Evolutionary conservation across 2,113 vertebrate genomes (phyloP).

Genomic region (Recurvirostra avosetta): DNA sequence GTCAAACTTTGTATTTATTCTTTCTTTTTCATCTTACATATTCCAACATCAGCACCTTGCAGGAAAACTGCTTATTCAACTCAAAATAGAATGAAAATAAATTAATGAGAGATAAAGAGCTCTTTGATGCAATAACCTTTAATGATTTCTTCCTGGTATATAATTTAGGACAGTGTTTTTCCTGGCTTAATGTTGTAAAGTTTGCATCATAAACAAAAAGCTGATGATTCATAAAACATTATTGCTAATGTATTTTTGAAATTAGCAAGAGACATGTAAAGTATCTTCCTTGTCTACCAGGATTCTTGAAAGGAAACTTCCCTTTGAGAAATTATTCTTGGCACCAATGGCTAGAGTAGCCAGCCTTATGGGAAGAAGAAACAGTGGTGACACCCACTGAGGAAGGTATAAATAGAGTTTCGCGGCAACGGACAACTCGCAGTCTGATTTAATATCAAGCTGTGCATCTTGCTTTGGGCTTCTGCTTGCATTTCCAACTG

Average conservation of each 20-base stretch:
- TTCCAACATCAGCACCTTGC: conserved; percentile 29
- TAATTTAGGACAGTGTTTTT: conserved; percentile 67
- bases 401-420: conserved; percentile 66
- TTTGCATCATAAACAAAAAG: conserved; percentile 64
- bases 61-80: conserved; percentile 53
- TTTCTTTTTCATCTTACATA: conserved; percentile 37
- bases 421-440: neutral
- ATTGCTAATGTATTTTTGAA: conserved; percentile 58
- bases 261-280: conserved; percentile 66
- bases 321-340: conserved; percentile 70
- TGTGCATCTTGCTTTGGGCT: conserved; percentile 59
- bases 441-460: conserved; percentile 50
- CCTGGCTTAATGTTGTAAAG: conserved; percentile 53
- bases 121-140: conserved; percentile 62
- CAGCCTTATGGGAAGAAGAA: conserved; percentile 52
- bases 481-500: neutral
- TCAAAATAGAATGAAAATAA: conserved; percentile 64
- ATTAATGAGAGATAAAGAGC: conserved; percentile 55
- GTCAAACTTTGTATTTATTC: neutral
- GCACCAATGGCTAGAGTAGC: conserved; percentile 47
- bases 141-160: conserved; percentile 62
- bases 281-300: conserved; percentile 46
- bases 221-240: conserved; percentile 62
- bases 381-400: conserved; percentile 54
- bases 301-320: conserved; percentile 67